These are phyloP conservation scores for Asarcornis scutulata DNA, from an alignment of 2,113 vertebrate genomes.

Conservation along the genomic window DNA sequence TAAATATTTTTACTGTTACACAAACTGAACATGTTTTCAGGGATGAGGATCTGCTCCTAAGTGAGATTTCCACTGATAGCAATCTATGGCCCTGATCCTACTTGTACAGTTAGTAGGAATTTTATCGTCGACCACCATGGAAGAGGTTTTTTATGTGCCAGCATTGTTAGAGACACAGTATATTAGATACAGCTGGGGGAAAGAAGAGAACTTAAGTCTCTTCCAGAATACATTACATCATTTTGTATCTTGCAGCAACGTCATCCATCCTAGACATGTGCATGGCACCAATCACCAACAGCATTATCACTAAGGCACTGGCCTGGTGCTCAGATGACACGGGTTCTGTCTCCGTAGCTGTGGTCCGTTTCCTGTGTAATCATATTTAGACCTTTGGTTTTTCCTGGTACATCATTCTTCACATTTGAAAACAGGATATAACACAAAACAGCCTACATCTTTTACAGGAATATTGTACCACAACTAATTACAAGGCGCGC, in stretches of 20 bases:
- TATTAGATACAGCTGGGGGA: background rate
- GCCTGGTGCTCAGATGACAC: background rate
- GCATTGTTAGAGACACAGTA: background rate
- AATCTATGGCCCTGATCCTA: background rate
- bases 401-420: background rate
- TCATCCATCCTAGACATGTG: background rate
- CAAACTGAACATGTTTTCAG: background rate
- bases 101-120: background rate
- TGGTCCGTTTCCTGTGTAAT: background rate
- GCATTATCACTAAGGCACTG: constrained; percentile 37
- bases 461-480: background rate
- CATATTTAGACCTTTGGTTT: background rate
- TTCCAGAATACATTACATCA: background rate
- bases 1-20: background rate
- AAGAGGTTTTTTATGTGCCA: background rate
- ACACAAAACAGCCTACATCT: background rate
- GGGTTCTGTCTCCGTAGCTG: background rate
- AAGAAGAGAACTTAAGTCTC: background rate
- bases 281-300: constrained; percentile 39
- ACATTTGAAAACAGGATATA: background rate
- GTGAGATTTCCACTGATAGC: background rate
- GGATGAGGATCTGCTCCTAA: background rate
- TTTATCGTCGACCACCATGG: background rate
- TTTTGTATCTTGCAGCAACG: background rate
- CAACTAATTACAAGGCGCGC: background rate